Evolutionary conservation across 2,797 vertebrate species (phyloP), one percentile per base, ranked within the genome.

Genomic region (Spinus pinus): DNA sequence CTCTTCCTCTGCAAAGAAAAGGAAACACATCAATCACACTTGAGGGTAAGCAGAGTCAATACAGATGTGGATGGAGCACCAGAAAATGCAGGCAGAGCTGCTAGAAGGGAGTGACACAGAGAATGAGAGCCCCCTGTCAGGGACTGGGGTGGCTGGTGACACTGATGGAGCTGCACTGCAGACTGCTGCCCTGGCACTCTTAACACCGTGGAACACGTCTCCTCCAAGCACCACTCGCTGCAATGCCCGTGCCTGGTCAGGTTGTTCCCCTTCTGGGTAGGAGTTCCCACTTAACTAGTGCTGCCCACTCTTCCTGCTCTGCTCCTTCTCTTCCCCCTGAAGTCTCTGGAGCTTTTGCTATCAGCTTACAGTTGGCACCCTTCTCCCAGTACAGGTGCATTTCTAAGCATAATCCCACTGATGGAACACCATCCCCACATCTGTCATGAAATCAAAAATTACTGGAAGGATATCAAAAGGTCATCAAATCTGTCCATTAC

Each of bases 1-100:
- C 81, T 98, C 98, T 93, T 98, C 97, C 97, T 98, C 99, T 99
- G 96, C 24, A 81, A 83, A 86, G 60, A 69, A 94, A 46, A 83
- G 27, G 51, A 91, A 93, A 94, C 37, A 75, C 5, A 72, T 69
- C 44, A 97, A 77, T 85, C 21, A 30, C 3, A 4, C 33, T 35
- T 58, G 41, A 73, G 51, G 18, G 31, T 33, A 88, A 64, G 53
- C 30, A 62, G 37, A 75, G 12, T 62, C 60, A 50, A 41, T 16
- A 64, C 14, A 74, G 25, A n/a, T 37, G 62, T 8, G 13, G 80
- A 22, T 5, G 27, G 51, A 90, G 12, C 47, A 60, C 25, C 46
- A 77, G 30, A 56, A 94, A 86, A 58, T 1, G 0, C 31, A 73
- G 49, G 24, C 33, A 62, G 62, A 72, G 37, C 21, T 90, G 33